Base-by-base conservation (phyloP, 2,888 invertebrate species). In the Smittia sp. region DNA sequence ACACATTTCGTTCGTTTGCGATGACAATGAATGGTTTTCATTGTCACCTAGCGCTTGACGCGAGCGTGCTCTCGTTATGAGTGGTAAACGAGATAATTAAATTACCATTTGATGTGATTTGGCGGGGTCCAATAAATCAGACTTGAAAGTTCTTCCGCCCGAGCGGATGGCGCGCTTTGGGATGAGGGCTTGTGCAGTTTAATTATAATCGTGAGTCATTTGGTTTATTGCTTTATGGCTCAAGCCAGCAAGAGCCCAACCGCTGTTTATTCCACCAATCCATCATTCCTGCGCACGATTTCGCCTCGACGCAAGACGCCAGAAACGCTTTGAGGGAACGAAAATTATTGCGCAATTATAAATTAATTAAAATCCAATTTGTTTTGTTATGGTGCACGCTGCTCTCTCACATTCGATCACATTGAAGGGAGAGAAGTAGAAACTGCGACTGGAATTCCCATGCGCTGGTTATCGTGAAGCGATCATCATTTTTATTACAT, bases 311-410 rank as follows among this genome's bases (percentile, higher is more conserved):
- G 46, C n/a, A 46, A 32, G 32, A 32, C 52, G 58, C 58, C 18
- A 58, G 18, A 58, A 7, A 11, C 6, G 6, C 22, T 58, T 58
- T 58, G 9, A 18, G n/a, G 38, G 46, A 13, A 15, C 32, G n/a
- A n/a, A 69, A 52, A 52, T 52, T 69, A 54, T 54, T 54, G 69
- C 41, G 32, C 52, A 69, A 69, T 69, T 69, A 69, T 69, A 69
- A 69, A 69, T 69, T 69, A 69, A 69, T 69, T 69, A 69, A 69
- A 69, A 69, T 54, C 27, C 69, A 52, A 69, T 69, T 69, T 54
- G 32, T 32, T 32, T 32, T 32, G 32, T 32, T 32, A 9, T 32
- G 32, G 32, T 6, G 32, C 32, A 32, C 32, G 32, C 9, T 32
- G 32, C 9, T 32, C 32, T 32, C 9, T 32, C 32, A n/a, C n/a